These are phyloP conservation scores for Eulithis prunata DNA, from an alignment of 2,888 invertebrate species.

Conservation along the genomic window DNA sequence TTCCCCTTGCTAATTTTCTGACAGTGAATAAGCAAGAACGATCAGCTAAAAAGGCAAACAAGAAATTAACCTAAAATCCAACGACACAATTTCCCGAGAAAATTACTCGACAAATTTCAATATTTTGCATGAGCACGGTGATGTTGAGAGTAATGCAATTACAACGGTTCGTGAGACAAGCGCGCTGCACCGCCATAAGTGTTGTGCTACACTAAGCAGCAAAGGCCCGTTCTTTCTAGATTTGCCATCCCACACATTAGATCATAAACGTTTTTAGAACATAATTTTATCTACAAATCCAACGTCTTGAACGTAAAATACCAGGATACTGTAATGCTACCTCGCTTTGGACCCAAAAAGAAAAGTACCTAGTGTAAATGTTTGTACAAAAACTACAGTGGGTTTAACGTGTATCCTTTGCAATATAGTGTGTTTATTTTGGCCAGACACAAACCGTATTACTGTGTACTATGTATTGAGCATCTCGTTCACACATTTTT, in stretches of 20 bases:
- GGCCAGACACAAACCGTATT: conserved; percentile 6
- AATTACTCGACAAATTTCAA: conserved; percentile 57
- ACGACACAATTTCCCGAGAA: conserved; percentile 47
- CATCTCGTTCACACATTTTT: no score
- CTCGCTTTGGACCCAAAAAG: conserved; percentile 33
- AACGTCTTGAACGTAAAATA: neutral
- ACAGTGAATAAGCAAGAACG: conserved; percentile 4
- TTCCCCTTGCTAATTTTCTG: neutral
- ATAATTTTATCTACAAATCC: neutral
- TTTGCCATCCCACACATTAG: neutral
- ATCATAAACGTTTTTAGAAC: neutral
- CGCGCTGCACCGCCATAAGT: conserved; percentile 43
- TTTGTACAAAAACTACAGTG: conserved; percentile 32
- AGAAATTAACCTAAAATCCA: conserved; percentile 41
- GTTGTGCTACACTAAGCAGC: conserved; percentile 10
- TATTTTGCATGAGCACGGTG: conserved; percentile 57
- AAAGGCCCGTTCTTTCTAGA: neutral
- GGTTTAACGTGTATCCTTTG: conserved; percentile 21
- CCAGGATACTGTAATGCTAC: no score
- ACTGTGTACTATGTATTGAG: neutral
- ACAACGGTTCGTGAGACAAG: conserved; percentile 46
- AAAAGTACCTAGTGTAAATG: conserved; percentile 31
- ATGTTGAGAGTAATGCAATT: conserved; percentile 56
- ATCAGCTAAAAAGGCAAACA: conserved; percentile 38
- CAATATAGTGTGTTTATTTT: conserved; percentile 14